These are phyloP conservation scores for Dicyrtomina minuta DNA, from an alignment of 2,888 invertebrate species.

Conservation along the genomic window DNA sequence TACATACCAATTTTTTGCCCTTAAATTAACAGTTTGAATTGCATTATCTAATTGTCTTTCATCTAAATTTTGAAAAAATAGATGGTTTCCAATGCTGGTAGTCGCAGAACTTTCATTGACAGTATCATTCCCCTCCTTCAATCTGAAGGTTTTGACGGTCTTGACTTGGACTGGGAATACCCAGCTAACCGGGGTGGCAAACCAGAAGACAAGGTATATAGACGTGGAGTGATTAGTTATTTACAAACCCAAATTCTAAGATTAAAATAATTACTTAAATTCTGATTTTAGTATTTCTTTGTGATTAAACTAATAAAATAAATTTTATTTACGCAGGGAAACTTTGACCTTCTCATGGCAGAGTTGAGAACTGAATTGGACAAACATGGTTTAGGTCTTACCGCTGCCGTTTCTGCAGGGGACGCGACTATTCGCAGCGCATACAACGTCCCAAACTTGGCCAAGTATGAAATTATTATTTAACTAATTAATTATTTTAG, in stretches of 20 bases:
- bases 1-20: too few species aligned
- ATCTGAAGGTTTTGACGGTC: conserved; percentile 67
- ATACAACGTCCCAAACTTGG: conserved; percentile 63
- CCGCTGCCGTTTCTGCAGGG: conserved; percentile 65
- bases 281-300: too few species aligned
- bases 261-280: too few species aligned
- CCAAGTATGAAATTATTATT: conserved; percentile 57
- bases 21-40: too few species aligned
- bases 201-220: conserved; percentile 49
- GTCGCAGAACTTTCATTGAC: conserved; percentile 61
- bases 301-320: too few species aligned
- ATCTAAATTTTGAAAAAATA: conserved; percentile 39
- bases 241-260: too few species aligned
- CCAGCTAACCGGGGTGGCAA: conserved; percentile 42
- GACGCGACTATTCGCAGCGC: conserved; percentile 53
- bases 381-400: conserved; percentile 60
- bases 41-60: too few species aligned
- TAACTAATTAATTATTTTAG: too few species aligned
- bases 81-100: conserved; percentile 57
- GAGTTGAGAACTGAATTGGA: conserved; percentile 64
- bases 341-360: conserved; percentile 61
- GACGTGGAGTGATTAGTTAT: background rate
- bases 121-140: conserved; percentile 62
- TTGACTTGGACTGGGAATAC: conserved; percentile 69
- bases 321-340: conserved; percentile 57